Evolutionary conservation across 2,113 vertebrate species (phyloP), one percentile per base, ranked within the genome.

Genomic region (Colossoma macropomum): DNA sequence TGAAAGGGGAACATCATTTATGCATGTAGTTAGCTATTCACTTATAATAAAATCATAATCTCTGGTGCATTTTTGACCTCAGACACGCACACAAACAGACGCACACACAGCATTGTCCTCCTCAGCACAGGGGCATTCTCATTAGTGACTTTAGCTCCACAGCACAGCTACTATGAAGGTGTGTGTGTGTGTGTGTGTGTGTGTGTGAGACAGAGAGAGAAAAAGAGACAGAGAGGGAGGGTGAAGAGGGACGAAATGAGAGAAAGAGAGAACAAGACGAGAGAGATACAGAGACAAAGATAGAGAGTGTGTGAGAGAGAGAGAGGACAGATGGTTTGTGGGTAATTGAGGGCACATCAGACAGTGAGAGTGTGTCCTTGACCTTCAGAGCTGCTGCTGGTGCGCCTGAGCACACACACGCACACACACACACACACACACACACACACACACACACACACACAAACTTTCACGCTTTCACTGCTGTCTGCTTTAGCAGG

Each of bases 291-390:
- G 54, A 56, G 19, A 56, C 1, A 56, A 8, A 56, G 54, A 56
- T 19, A 52, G 54, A n/a, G 75, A 59, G 66, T 75, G 63, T 68
- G 52, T 77, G 54, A 17, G 10, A 63, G 15, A 59, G 52, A 79
- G 59, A 80, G 75, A 86, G 75, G 88, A 89, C 89, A 92, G 89
- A 91, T 91, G 90, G 88, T 82, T 77, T 76, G 86, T 88, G 87
- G 86, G 87, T 90, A 89, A 90, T 84, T 81, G 89, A 84, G 85
- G 82, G 83, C 59, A 72, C 81, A 82, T 79, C 74, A 86, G 77
- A 87, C 82, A 79, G 80, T 71, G 71, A 66, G 74, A 77, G 81
- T 75, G 48, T 79, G 87, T 86, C 88, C 92, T 92, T 91, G 90
- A 92, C 91, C 91, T 92, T 92, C 90, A 89, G 82, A 76, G 76